Base-by-base conservation (phyloP, 2,888 invertebrate species). In the Synergus laeviventris region DNA sequence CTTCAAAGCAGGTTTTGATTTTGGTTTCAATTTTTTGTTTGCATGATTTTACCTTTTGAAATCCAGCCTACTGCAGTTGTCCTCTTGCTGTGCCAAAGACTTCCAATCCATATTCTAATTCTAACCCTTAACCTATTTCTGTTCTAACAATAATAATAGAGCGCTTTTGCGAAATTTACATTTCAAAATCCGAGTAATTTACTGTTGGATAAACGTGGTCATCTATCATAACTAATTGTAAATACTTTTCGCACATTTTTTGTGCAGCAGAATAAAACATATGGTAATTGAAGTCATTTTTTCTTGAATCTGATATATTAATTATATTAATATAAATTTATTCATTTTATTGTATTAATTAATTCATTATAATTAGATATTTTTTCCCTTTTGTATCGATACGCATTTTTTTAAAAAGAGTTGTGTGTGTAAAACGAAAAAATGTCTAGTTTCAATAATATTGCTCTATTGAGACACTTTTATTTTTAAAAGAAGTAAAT, bases 1-100 rank as follows among this genome's bases (percentile, higher is more conserved):
- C 81, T 80, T 54, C 75, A 61, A 84, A 75, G 81, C 87, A 90
- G 89, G 89, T 90, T 87, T 88, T 86, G 81, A 83, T 87, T 89
- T 87, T 84, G 82, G 87, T 87, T 86, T 85, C 85, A 21, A 21
- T 88, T 84, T 82, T 86, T 84, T 75, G 75, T 81, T 81, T 81
- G 73, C 75, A 74, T 82, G 82, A 76, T 81, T 81, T 76, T 78
- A 76, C 79, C 21, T 36, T 64, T 42, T 64, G 3, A 42, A 64
- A 42, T 42, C 21, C 64, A 38, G 21, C 38, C 18, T 64, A 21
- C 11, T 49, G 14, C 31, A 31, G 31, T 70, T 31, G 31, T 66
- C 45, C 16, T 21, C 42, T 21, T 56, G 21, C 56, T 56, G 21
- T 18, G 56, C 4, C 12, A 21, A 56, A 21, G n/a, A 4, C 16